Base-by-base conservation (phyloP, 2,113 vertebrate species). In the Epinephelus cyanopodus region DNA sequence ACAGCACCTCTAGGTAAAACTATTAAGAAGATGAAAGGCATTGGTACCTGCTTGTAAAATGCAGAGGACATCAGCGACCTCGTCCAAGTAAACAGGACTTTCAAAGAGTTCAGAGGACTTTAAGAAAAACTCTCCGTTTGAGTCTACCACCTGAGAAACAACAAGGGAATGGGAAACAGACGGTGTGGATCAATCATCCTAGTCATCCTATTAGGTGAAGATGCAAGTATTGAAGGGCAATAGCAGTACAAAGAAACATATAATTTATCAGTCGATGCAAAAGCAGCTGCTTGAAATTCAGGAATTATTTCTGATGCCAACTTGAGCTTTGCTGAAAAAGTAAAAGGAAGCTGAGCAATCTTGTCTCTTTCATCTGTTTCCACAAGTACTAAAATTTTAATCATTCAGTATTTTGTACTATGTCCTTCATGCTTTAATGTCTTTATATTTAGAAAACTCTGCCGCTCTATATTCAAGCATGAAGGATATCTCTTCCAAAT, bases 61-160 rank as follows among this genome's bases (percentile, higher is more conserved):
- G 86, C 98, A 99, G 62, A 99, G 97, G 15, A 99, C 98, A 91
- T 99, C 98, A 54, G 98, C 98, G 15, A 99, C 98, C 91, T 99
- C 98, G 27, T 99, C 98, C 93, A 99, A 93, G 81, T 99, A 99
- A 5, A 99, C 98, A 0, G 97, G 96, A 91, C 98, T 99, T 92
- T 99, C 98, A 56, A 99, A 99, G 12, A 99, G 96, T 82, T 99
- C 98, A 2, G 98, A 99, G 0, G 98, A 99, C 83, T 98, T 99
- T 42, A 99, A 90, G 90, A 99, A 99, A 92, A 98, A 99, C 67
- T 99, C 98, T 15, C 97, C 97, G 57, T 95, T 98, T 15, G 96
- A 96, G 75, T 99, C 98, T 2, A 94, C 94, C 33, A 99, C 98
- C 98, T 99, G 85, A 39, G 58, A 57, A 85, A 89, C n/a, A 86